phyloP scores from a whole-genome alignment of 2,797 vertebrate species.

The Cuculus canorus region DNA sequence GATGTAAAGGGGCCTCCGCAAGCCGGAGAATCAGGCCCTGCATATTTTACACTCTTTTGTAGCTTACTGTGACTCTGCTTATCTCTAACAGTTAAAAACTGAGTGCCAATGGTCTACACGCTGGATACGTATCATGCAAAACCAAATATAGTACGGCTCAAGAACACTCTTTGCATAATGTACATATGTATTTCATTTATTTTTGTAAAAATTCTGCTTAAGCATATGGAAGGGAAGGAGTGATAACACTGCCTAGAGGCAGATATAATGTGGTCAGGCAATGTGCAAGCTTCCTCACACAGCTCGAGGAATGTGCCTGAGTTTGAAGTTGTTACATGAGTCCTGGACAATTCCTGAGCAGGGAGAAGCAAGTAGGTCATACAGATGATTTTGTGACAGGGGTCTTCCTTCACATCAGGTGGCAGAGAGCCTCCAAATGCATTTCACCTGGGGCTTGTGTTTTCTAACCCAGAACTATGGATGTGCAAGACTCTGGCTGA shows the following conservation, averaged over 20 bases:
- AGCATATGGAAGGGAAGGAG: conserved; percentile 76
- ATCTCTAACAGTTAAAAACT: conserved; percentile 67
- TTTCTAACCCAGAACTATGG: conserved; percentile 61
- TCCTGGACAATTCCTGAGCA: conserved; percentile 58
- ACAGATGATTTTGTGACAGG: conserved; percentile 57
- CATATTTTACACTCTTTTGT: conserved; percentile 70
- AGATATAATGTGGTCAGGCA: conserved; percentile 75
- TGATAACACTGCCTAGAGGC: conserved; percentile 72
- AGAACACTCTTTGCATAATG: conserved; percentile 77
- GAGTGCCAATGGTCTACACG: conserved; percentile 71
- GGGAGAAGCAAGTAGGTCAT: conserved; percentile 63
- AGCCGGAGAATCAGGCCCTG: conserved; percentile 69
- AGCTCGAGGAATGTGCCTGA: conserved; percentile 67
- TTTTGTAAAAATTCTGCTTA: conserved; percentile 75
- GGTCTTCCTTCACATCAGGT: conserved; percentile 43
- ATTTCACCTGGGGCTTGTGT: conserved; percentile 60
- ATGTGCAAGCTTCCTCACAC: conserved; percentile 72
- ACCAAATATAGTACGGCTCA: conserved; percentile 75
- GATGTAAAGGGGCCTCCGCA: conserved; percentile 65
- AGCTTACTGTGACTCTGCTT: conserved; percentile 66
- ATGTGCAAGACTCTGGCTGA: conserved; percentile 68
- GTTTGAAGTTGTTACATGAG: conserved; percentile 64
- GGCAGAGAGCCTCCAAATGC: conserved; percentile 22
- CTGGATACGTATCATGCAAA: conserved; percentile 73
- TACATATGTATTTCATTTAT: conserved; percentile 77